phyloP scores from a whole-genome alignment of 2,113 vertebrate genomes.

The Syngnathoides biaculeatus region DNA sequence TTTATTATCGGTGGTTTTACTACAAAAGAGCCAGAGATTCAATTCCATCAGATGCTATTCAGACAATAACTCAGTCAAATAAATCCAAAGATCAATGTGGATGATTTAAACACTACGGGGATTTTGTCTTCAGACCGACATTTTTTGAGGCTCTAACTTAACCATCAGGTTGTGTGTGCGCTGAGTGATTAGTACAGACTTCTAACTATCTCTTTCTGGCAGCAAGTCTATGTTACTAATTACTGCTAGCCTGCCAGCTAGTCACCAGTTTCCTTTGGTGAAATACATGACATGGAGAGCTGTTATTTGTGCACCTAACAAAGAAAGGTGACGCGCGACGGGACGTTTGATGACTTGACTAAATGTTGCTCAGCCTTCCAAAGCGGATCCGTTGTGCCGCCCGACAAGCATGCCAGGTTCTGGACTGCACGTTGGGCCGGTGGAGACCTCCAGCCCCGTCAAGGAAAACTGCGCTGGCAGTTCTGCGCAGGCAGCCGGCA shows the following conservation, averaged over 20 bases:
- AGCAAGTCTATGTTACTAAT: slow-evolving; percentile 34
- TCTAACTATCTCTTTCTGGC: slow-evolving; percentile 48
- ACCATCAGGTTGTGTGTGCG: slow-evolving; percentile 33
- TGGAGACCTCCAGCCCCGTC: no score
- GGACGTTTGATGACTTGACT: no score
- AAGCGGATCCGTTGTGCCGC: not conserved
- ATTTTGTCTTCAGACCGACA: slow-evolving; percentile 53
- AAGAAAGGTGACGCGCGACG: no score
- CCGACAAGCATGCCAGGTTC: not conserved
- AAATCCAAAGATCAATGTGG: slow-evolving; percentile 54
- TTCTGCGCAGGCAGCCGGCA: not conserved
- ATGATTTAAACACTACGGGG: slow-evolving; percentile 46
- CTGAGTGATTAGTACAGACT: slow-evolving; percentile 38
- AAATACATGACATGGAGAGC: no score
- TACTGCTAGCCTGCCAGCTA: no score
- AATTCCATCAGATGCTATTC: slow-evolving; percentile 39
- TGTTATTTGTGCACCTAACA: no score
- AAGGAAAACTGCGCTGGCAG: slow-evolving; percentile 7
- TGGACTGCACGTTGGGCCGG: slow-evolving; percentile 11
- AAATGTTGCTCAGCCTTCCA: slow-evolving; percentile 23
- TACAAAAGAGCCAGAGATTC: slow-evolving; percentile 46
- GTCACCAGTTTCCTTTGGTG: no score
- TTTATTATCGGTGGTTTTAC: not conserved
- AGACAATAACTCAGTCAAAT: slow-evolving; percentile 46
- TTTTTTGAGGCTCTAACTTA: slow-evolving; percentile 59